These are phyloP conservation scores for Diphyllodes magnificus DNA, from an alignment of 2,113 vertebrate genomes.

Conservation along the genomic window DNA sequence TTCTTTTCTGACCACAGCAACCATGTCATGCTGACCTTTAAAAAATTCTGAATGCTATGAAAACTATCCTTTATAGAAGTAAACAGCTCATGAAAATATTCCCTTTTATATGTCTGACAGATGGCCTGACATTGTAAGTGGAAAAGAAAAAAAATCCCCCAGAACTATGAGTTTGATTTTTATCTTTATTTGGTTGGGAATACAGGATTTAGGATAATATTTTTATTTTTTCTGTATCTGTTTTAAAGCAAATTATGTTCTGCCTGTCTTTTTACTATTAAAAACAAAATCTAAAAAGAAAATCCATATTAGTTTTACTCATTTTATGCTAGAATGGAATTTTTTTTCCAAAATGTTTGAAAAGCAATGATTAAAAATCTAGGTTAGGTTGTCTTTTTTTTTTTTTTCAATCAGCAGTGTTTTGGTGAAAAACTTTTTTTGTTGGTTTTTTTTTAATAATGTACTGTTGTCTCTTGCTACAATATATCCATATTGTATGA, in stretches of 20 bases:
- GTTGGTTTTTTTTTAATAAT: rapidly evolving
- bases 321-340: background rate
- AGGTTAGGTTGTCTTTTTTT: background rate
- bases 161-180: background rate
- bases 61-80: background rate
- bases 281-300: background rate
- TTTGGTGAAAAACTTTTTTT: background rate
- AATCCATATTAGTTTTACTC: rapidly evolving
- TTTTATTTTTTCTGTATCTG: background rate
- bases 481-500: background rate
- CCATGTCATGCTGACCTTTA: background rate
- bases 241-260: background rate
- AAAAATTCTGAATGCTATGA: background rate
- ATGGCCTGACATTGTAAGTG: background rate
- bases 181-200: background rate
- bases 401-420: background rate
- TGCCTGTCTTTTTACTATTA: background rate
- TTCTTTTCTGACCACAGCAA: background rate
- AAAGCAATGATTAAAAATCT: background rate
- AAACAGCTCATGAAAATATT: slow-evolving; percentile 35
- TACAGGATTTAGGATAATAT: background rate
- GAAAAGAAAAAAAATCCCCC: background rate
- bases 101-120: background rate
- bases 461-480: background rate
- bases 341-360: background rate